Percentiles rank a stretch among this genome's conserved stretches.
Evolutionary conservation across 2,113 vertebrate species (phyloP).

Genomic region (Butorides virescens): DNA sequence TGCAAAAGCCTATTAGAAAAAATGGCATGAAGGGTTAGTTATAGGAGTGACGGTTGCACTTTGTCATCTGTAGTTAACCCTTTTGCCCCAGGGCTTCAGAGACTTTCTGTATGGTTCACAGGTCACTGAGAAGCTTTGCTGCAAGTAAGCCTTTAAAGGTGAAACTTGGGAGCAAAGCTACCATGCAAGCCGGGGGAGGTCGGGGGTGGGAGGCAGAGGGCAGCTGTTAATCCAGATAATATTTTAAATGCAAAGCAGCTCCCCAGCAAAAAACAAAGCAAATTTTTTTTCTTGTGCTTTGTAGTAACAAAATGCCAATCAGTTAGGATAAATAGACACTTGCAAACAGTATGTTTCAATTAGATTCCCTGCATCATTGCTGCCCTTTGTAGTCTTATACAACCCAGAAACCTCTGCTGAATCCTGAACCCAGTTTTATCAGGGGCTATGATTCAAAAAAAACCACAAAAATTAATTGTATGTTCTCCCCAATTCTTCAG

Average conservation of each 20-base stretch:
- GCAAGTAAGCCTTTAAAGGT: constrained; percentile 13
- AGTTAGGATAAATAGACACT: background rate
- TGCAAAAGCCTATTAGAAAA: constrained; percentile 66
- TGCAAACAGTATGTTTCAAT: background rate
- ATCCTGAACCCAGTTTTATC: background rate
- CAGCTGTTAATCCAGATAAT: background rate
- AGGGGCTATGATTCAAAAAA: background rate
- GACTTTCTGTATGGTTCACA: constrained; percentile 37
- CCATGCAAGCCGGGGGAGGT: background rate
- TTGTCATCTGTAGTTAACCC: constrained; percentile 64
- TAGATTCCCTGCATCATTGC: background rate
- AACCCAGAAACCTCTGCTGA: background rate
- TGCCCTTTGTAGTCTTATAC: background rate
- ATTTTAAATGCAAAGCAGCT: background rate
- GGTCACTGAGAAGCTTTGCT: constrained; percentile 8
- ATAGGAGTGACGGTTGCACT: constrained; percentile 44
- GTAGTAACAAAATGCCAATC: background rate
- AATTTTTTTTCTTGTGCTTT: background rate
- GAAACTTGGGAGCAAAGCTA: background rate
- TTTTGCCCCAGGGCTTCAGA: constrained; percentile 44
- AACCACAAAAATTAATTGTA: background rate
- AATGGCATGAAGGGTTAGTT: constrained; percentile 67
- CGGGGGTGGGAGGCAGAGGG: background rate
- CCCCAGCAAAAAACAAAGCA: background rate
- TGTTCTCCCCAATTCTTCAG: background rate